Percentiles rank a stretch among this genome's conserved stretches.
Conservation (phyloP, 2,888 invertebrate species). For the Drosophila limbata region DNA sequence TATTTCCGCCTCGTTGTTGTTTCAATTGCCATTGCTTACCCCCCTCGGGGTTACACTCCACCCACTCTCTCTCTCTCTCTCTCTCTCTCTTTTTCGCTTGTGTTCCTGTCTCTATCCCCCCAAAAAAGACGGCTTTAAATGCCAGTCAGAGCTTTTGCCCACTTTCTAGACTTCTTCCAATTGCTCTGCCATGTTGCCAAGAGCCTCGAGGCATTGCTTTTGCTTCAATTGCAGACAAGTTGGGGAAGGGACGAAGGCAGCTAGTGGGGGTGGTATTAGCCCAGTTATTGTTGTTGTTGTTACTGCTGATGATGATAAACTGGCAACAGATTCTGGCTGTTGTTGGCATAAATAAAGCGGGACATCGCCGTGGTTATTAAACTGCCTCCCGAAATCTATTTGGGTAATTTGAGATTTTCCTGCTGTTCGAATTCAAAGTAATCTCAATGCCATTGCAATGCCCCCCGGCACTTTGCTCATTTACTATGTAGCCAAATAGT, state of each 20-base stretch:
- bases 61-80: conserved; percentile 1
- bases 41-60: conserved; percentile 15
- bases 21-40: conserved; percentile 47
- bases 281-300: conserved; percentile 16
- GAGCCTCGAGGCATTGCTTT: conserved; percentile 61
- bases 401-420: conserved; percentile 51
- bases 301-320: conserved; percentile 52
- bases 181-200: conserved; percentile 51
- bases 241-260: background rate
- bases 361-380: conserved; percentile 67
- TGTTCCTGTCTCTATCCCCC: conserved; percentile 45
- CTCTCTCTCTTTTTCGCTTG: background rate
- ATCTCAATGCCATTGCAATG: conserved; percentile 41
- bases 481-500: conserved; percentile 37
- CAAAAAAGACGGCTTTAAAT: conserved; percentile 49
- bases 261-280: background rate
- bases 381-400: conserved; percentile 47
- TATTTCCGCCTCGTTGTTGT: conserved; percentile 67
- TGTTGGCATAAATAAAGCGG: conserved; percentile 12
- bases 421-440: conserved; percentile 21
- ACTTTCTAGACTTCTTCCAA: conserved; percentile 52
- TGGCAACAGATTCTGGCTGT: conserved; percentile 46
- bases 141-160: conserved; percentile 41
- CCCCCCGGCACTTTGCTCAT: conserved; percentile 36
- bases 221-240: conserved; percentile 61